Evolutionary conservation across 2,888 invertebrate species (phyloP).

Genomic region (Ptilodon capucinus): DNA sequence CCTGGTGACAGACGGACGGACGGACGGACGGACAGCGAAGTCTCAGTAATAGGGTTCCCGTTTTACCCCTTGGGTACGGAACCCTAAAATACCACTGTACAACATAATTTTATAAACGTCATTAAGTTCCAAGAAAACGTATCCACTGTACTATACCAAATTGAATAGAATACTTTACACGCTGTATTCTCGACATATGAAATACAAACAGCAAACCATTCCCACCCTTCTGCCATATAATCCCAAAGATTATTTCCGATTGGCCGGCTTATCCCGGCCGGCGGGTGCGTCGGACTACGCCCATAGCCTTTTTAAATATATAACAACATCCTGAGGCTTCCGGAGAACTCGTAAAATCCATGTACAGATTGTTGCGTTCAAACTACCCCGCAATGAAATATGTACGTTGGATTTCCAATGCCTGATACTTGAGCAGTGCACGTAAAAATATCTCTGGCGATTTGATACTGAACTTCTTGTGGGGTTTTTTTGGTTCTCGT

Average conservation of each 20-base stretch:
- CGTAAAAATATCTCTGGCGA: conserved; percentile 36
- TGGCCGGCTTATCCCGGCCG: conserved; percentile 39
- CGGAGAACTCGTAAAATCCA: conserved; percentile 50
- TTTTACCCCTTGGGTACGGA: too few species aligned
- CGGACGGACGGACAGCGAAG: too few species aligned
- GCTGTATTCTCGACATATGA: not conserved
- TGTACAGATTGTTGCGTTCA: conserved; percentile 47
- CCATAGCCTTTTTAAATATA: conserved; percentile 40
- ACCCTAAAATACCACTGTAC: too few species aligned
- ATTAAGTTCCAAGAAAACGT: too few species aligned
- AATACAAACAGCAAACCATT: not conserved
- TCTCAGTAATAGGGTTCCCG: too few species aligned
- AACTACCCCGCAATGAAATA: conserved; percentile 48
- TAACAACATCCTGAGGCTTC: conserved; percentile 23
- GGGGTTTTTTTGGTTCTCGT: conserved; percentile 1
- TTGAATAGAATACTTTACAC: too few species aligned
- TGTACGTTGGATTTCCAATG: conserved; percentile 42
- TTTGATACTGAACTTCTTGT: conserved; percentile 7
- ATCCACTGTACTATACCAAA: too few species aligned
- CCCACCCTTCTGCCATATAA: conserved; percentile 14
- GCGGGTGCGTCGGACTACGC: conserved; percentile 26
- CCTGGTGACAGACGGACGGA: too few species aligned
- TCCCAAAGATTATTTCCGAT: conserved; percentile 40
- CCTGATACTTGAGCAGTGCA: conserved; percentile 31
- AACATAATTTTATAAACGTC: too few species aligned